A percentile compares a stretch with the other conserved stretches of the same genome.
These are phyloP conservation scores for Hephaestus fuliginosus DNA, from an alignment of 2,797 vertebrate genomes.

Conservation along the genomic window DNA sequence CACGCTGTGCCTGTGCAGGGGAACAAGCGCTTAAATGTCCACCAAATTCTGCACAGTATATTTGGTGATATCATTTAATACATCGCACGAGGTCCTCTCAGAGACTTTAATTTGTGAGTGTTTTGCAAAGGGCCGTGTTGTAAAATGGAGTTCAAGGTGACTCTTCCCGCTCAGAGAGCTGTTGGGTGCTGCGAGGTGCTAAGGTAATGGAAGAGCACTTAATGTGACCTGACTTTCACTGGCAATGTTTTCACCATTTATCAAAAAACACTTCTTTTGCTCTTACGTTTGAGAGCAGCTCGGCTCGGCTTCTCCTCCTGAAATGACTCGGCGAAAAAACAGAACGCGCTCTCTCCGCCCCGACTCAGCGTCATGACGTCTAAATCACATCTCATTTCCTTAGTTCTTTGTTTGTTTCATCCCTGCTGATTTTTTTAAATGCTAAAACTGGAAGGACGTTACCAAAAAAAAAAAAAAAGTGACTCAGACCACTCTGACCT, in stretches of 20 bases:
- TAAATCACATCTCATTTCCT: neutral
- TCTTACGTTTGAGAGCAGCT: slow-evolving; percentile 31
- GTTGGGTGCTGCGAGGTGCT: slow-evolving; percentile 42
- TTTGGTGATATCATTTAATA: slow-evolving; percentile 9
- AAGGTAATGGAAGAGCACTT: slow-evolving; percentile 53
- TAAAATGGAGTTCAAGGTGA: slow-evolving; percentile 57
- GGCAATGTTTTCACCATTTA: slow-evolving; percentile 44
- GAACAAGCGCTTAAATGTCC: slow-evolving; percentile 1
- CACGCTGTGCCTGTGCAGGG: neutral
- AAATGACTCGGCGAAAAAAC: slow-evolving; percentile 31
- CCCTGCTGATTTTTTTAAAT: neutral
- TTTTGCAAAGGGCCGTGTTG: slow-evolving; percentile 30
- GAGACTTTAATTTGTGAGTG: slow-evolving; percentile 17
- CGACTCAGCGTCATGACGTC: neutral
- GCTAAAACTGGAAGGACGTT: neutral
- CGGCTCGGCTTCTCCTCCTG: neutral
- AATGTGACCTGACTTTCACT: slow-evolving; percentile 39
- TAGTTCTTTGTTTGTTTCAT: neutral
- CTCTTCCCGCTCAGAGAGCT: slow-evolving; percentile 24
- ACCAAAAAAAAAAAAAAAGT: neutral
- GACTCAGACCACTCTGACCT: slow-evolving; percentile 33
- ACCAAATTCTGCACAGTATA: neutral
- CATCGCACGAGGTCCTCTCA: slow-evolving; percentile 2
- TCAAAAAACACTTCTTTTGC: slow-evolving; percentile 18
- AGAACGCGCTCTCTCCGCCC: neutral